Evolutionary conservation across 2,888 invertebrate species (phyloP), one percentile per base, ranked within the genome.

Genomic region (Drosophila neoperkinsi): DNA sequence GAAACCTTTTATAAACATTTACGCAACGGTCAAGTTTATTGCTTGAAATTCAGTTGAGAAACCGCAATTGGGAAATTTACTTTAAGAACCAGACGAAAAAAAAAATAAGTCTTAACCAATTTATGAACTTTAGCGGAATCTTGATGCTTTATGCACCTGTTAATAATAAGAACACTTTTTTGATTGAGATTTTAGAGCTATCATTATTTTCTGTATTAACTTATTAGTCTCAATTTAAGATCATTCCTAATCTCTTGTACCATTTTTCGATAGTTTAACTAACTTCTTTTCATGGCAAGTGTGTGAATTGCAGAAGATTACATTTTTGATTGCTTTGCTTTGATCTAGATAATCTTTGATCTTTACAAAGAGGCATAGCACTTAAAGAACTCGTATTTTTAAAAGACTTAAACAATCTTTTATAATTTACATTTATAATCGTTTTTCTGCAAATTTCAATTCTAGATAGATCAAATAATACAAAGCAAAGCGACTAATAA

Each of bases 241-340:
- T 0, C 0, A 16, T 36, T 6, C 0, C 2, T 1, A n/a, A 41
- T n/a, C n/a, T 3, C 0, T n/a, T 18, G 0, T 4, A 3, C 0
- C n/a, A 11, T 41, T 41, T n/a, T 11, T 11, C 2, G 3, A 41
- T 41, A 1, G 11, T 0, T 41, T n/a, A n/a, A 41, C 11, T 11
- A 2, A 3, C 5, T 11, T 11, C 0, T n/a, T 41, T 41, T 10
- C 10, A 10, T 10, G 5, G 5, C 18, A 41, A 41, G 5, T 11
- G 0, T n/a, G n/a, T 41, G 10, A 10, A 5, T 41, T n/a, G 0
- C 5, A n/a, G 4, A n/a, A 11, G 3, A n/a, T 5, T 10, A 1
- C 1, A 41, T 2, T 0, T 38, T 38, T 11, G 0, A n/a, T n/a
- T 4, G n/a, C 28, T 4, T 4, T n/a, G n/a, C 36, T 36, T 36